These are phyloP conservation scores for Saimiri boliviensis DNA, from an alignment of 2,113 vertebrate genomes.

Conservation along the genomic window DNA sequence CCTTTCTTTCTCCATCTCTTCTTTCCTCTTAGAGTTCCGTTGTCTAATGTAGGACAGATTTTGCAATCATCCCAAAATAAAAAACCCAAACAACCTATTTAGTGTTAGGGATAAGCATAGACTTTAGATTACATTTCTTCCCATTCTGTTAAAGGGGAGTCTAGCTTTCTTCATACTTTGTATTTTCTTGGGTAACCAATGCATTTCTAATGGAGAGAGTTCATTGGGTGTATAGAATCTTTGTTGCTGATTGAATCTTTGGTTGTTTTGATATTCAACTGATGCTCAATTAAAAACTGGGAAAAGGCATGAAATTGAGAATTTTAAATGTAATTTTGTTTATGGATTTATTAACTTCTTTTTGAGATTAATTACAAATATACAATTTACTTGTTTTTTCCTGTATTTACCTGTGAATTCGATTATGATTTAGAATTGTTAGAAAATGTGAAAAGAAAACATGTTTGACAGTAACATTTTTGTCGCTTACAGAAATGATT, in stretches of 20 bases:
- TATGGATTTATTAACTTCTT: not conserved
- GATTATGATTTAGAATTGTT: slow-evolving; percentile 2
- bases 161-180: not conserved
- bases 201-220: not conserved
- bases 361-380: not conserved
- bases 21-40: not conserved
- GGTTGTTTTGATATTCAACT: not conserved
- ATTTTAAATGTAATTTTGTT: slow-evolving; percentile 39
- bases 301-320: not conserved
- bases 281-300: not conserved
- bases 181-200: not conserved
- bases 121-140: not conserved
- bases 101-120: not conserved
- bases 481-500: not conserved
- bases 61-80: not conserved
- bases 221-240: not conserved
- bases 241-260: not conserved
- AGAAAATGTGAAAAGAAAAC: not conserved
- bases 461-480: not conserved
- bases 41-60: not conserved
- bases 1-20: not conserved
- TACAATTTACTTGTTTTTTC: not conserved
- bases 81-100: not conserved
- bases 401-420: not conserved
- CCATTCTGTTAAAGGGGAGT: not conserved